Base-by-base conservation (phyloP, 1,140 invertebrate genomes). In the Leptinotarsa undecemlineata region DNA sequence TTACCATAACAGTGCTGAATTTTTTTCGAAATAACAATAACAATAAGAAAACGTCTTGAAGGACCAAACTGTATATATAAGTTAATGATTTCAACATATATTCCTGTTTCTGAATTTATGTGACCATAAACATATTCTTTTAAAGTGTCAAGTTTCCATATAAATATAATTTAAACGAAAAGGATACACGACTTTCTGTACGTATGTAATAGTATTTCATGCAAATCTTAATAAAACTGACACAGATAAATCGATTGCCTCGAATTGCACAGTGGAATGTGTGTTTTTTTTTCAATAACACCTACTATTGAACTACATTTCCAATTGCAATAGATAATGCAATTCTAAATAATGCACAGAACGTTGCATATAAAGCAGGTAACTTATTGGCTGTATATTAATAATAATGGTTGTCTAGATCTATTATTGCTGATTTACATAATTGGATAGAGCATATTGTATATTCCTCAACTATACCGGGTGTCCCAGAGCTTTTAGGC, bases 271-370 rank as follows among this genome's bases (percentile, higher is more conserved):
- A 15, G 15, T 19, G n/a, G 51, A 57, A 57, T 57, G 13, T n/a
- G 15, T 17, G 4, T 57, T 57, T 57, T 57, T 57, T 57, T 57
- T 57, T n/a, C 15, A 19, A 57, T 17, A 57, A 57, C 51, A 57
- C 51, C 51, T 57, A 57, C 51, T 57, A 57, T 57, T 57, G 51
- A 19, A 57, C 51, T 57, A 57, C 15, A 57, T 57, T 57, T 57
- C 1, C 51, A 15, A 57, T 57, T 57, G n/a, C 51, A 2, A 5
- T 19, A n/a, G 51, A 57, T 57, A 57, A 57, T 57, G 51, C n/a
- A 57, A 57, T 15, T 57, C 51, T 57, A 57, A 57, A 57, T 57
- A 19, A 57, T 19, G n/a, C n/a, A 57, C 51, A 15, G 51, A 57
- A 57, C n/a, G 3, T 57, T 57, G 51, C 4, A 57, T 57, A 57